Conservation (phyloP, 2,888 invertebrate genomes). For the Xestia sexstrigata region DNA sequence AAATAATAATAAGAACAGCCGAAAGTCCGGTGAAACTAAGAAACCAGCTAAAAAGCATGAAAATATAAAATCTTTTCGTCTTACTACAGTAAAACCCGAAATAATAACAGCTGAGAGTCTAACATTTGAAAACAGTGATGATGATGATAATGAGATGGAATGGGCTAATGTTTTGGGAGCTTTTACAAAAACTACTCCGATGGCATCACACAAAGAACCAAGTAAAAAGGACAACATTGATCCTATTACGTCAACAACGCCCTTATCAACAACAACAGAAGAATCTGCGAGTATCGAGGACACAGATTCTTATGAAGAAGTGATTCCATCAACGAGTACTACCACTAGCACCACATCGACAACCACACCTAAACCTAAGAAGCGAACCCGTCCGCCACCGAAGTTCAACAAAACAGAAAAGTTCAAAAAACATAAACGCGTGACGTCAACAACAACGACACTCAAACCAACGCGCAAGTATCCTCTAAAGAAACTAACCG, state of each 20-base stretch:
- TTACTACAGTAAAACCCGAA: conserved; percentile 80
- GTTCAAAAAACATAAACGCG: conserved; percentile 84
- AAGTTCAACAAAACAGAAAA: conserved; percentile 81
- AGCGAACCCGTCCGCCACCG: conserved; percentile 85
- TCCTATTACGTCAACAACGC: conserved; percentile 65
- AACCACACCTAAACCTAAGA: conserved; percentile 76
- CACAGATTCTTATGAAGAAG: conserved; percentile 40
- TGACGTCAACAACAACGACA: conserved; percentile 79
- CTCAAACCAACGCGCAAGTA: conserved; percentile 71
- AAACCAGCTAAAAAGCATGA: conserved; percentile 81
- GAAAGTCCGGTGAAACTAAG: conserved; percentile 72
- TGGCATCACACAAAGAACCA: conserved; percentile 76
- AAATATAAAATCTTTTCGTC: conserved; percentile 74
- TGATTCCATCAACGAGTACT: conserved; percentile 41
- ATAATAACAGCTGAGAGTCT: conserved; percentile 80
- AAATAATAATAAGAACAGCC: conserved; percentile 72
- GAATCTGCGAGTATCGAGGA: conserved; percentile 16
- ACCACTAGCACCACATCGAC: conserved; percentile 70
- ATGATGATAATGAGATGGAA: conserved; percentile 71
- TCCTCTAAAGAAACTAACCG: conserved; percentile 73
- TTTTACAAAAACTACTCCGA: conserved; percentile 86
- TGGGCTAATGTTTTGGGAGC: conserved; percentile 84
- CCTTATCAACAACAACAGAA: conserved; percentile 53
- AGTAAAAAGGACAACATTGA: conserved; percentile 69
- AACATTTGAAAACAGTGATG: conserved; percentile 66